Evolutionary conservation across 2,888 invertebrate genomes (phyloP).

Genomic region (Sinotaia quadrata): DNA sequence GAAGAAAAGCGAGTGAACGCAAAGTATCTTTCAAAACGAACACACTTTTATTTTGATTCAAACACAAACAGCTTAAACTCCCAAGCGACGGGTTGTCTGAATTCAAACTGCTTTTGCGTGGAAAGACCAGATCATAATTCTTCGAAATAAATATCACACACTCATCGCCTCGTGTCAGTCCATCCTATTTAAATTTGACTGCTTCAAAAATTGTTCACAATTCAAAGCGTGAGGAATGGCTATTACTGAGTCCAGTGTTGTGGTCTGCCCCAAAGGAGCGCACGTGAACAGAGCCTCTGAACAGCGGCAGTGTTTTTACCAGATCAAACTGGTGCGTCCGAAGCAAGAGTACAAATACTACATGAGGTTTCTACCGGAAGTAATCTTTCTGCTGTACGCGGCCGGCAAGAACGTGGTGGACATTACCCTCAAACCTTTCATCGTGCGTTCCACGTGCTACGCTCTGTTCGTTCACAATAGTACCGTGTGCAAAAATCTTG

Average conservation of each 20-base stretch:
- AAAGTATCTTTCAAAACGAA: too few relatives aligned
- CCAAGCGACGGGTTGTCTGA: too few relatives aligned
- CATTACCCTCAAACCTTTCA: constrained; percentile 64
- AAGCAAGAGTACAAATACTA: constrained; percentile 22
- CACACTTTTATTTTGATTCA: too few relatives aligned
- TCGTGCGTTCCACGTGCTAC: constrained; percentile 62
- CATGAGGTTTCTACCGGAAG: constrained; percentile 51
- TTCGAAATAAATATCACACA: too few relatives aligned
- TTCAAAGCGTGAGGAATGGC: too few relatives aligned
- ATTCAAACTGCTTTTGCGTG: too few relatives aligned
- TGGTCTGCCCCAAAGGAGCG: neutral
- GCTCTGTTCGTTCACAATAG: constrained; percentile 42
- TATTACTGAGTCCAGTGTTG: constrained; percentile 8
- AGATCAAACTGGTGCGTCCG: constrained; percentile 16
- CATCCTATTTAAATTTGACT: too few relatives aligned
- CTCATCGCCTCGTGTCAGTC: too few relatives aligned
- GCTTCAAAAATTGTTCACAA: too few relatives aligned
- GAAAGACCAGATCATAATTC: too few relatives aligned
- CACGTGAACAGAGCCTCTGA: constrained; percentile 26
- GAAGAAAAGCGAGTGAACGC: too few relatives aligned
- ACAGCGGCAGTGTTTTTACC: constrained; percentile 18
- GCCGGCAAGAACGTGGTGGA: constrained; percentile 68
- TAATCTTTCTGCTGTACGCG: constrained; percentile 66
- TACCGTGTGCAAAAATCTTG: constrained; percentile 45
- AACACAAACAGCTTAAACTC: too few relatives aligned